phyloP scores from a whole-genome alignment of 2,888 invertebrate species.

The Drosophila leonis region DNA sequence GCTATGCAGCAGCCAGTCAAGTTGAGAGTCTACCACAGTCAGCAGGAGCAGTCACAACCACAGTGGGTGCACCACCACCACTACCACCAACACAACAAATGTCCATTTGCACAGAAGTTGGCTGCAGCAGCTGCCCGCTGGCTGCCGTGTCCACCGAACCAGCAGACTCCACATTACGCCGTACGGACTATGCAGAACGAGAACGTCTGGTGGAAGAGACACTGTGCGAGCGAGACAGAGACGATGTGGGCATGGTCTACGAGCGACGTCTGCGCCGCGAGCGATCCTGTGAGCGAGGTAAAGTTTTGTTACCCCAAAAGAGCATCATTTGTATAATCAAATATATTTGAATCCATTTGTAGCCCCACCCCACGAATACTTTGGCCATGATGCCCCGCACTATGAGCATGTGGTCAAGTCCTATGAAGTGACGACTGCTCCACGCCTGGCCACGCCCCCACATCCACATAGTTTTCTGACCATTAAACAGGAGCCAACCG shows the following conservation, averaged over 20 bases:
- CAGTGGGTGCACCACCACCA: constrained; percentile 33
- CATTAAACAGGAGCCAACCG: constrained; percentile 89
- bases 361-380: constrained; percentile 66
- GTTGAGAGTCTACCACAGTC: constrained; percentile 61
- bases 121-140: constrained; percentile 74
- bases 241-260: constrained; percentile 68
- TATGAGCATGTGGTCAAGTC: constrained; percentile 70
- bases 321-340: neutral
- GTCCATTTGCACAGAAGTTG: constrained; percentile 76
- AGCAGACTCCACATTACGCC: constrained; percentile 55
- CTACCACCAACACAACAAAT: constrained; percentile 56
- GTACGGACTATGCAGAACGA: constrained; percentile 66
- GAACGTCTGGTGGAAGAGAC: constrained; percentile 57
- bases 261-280: constrained; percentile 67
- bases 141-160: constrained; percentile 56
- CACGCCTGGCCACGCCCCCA: constrained; percentile 63
- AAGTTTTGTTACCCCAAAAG: neutral
- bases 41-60: constrained; percentile 27
- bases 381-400: constrained; percentile 60
- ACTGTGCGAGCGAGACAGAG: constrained; percentile 62
- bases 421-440: constrained; percentile 42
- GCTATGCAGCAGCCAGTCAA: constrained; percentile 66
- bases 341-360: neutral
- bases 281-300: constrained; percentile 65
- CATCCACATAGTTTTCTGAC: constrained; percentile 76